Base-by-base conservation (phyloP, 2,113 vertebrate species). In the Rhinolophus ferrumequinum region DNA sequence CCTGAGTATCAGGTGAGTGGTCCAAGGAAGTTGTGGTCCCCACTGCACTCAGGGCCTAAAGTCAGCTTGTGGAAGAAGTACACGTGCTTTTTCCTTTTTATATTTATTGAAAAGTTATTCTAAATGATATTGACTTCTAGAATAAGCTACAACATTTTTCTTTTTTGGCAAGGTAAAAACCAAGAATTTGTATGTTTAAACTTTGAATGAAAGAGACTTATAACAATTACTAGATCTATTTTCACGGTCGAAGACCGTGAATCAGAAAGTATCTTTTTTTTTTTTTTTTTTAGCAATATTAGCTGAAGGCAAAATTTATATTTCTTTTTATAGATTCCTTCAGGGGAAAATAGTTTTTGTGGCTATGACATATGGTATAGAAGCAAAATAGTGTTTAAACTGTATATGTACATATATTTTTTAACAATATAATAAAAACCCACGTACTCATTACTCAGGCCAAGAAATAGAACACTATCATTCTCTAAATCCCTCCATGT, bases 1-100 rank as follows among this genome's bases (percentile, higher is more conserved):
- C 60, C 97, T 99, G 69, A 99, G 98, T 41, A 99, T 99, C 98
- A 99, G 99, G 99, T 99, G 94, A 97, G 97, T 41, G 16, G 38
- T 2, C 2, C 21, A 1, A 24, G 47, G 33, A 60, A 12, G 26
- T 12, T 16, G 38, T 21, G 62, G 33, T 38, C 9, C 4, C 8
- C 22, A 19, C 38, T 18, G 47, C 2, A 7, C 26, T 4, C 0
- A 47, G 21, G 11, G 75, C 50, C 56, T n/a, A 28, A 69, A 35
- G 21, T 75, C 35, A 60, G n/a, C 41, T 72, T 52, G 4, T 54
- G 73, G 33, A 87, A 64, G 33, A 81, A 56, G 22, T 8, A 21
- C 0, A 0, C 4, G 3, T 30, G 5, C 24, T 16, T 77, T 70
- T 92, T 73, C 2, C 16, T 38, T 69, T 82, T 85, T 33, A 21